Percentiles rank a stretch among this genome's conserved stretches.
Evolutionary conservation across 2,888 invertebrate genomes (phyloP).

Genomic region (Melieria picta): DNA sequence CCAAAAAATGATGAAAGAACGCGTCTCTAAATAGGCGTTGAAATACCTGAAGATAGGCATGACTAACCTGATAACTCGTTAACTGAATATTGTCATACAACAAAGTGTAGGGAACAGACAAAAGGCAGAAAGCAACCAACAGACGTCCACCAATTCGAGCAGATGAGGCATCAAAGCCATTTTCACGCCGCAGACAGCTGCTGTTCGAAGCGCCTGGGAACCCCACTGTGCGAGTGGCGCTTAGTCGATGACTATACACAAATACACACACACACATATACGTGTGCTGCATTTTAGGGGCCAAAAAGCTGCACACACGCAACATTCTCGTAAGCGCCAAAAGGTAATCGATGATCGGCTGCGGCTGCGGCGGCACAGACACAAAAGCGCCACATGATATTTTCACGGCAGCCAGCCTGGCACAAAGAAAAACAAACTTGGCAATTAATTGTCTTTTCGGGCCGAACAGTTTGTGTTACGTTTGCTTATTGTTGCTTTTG

Average conservation of each 20-base stretch:
- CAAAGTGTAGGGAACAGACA: too few species aligned
- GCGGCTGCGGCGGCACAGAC: slow-evolving; percentile 54
- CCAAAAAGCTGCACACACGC: background rate
- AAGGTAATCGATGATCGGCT: slow-evolving; percentile 22
- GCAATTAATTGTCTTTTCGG: slow-evolving; percentile 28
- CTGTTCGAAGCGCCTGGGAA: slow-evolving; percentile 28
- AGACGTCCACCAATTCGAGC: too few species aligned
- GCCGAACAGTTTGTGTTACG: background rate
- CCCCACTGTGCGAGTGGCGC: slow-evolving; percentile 61
- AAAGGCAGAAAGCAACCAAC: too few species aligned
- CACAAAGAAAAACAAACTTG: slow-evolving; percentile 42
- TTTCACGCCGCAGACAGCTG: slow-evolving; percentile 17
- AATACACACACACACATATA: background rate
- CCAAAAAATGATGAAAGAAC: too few species aligned
- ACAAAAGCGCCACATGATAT: slow-evolving; percentile 62
- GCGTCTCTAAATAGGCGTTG: too few species aligned
- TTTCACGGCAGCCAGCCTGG: slow-evolving; percentile 48
- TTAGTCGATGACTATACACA: slow-evolving; percentile 35
- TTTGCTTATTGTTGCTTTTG: background rate
- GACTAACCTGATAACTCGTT: too few species aligned
- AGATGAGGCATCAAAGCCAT: slow-evolving; percentile 4
- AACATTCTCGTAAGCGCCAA: slow-evolving; percentile 4
- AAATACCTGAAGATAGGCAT: too few species aligned
- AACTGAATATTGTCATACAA: too few species aligned
- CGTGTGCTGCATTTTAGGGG: background rate